A percentile compares a stretch with the other conserved stretches of the same genome.
Conservation (phyloP, 2,113 vertebrate genomes). For the Micronycteris hirsuta region DNA sequence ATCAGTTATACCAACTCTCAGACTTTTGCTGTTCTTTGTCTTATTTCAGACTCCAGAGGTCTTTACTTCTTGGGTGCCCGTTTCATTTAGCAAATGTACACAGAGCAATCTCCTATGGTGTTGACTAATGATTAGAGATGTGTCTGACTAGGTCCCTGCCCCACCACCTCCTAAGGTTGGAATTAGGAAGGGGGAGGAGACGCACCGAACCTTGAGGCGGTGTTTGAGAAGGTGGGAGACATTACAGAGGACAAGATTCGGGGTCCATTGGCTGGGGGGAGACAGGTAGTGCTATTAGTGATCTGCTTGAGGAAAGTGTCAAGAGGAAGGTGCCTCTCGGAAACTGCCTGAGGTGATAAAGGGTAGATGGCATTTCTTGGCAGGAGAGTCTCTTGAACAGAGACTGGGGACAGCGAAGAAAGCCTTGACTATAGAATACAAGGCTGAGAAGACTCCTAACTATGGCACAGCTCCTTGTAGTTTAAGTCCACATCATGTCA, state of each 20-base stretch:
- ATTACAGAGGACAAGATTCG: too few relatives aligned
- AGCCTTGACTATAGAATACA: background rate
- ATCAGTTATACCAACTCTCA: background rate
- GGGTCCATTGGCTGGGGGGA: rapidly evolving
- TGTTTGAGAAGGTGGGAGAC: background rate
- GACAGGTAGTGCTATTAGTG: background rate
- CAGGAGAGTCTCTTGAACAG: background rate
- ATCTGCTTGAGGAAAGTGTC: background rate
- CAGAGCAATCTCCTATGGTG: background rate
- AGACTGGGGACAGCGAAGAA: background rate
- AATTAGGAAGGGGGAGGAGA: background rate
- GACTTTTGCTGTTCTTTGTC: background rate
- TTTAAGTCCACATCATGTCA: background rate
- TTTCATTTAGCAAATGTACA: background rate
- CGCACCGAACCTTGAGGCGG: background rate
- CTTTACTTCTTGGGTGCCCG: background rate
- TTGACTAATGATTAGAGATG: background rate
- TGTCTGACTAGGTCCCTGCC: background rate
- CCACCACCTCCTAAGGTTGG: background rate
- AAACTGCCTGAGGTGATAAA: background rate
- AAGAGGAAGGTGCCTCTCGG: background rate
- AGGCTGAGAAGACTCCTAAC: background rate
- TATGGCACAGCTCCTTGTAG: background rate
- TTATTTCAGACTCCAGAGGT: background rate
- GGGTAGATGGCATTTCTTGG: background rate